Evolutionary conservation across 2,797 vertebrate genomes (phyloP).

Genomic region (Decapterus maruadsi): DNA sequence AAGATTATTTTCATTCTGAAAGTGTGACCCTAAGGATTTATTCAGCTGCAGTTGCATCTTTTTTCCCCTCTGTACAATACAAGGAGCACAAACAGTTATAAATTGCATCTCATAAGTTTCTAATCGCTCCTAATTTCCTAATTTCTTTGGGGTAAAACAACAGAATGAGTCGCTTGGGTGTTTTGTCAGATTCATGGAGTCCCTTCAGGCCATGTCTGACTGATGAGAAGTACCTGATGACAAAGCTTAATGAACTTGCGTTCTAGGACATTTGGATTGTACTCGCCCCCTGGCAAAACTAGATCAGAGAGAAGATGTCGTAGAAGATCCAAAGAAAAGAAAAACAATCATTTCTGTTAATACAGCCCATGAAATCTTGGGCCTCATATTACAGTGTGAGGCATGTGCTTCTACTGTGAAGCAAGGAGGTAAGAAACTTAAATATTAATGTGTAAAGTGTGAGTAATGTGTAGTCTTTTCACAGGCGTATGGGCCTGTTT

Average conservation of each 20-base stretch:
- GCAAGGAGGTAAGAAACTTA: neutral
- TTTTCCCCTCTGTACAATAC: neutral
- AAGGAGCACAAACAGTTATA: neutral
- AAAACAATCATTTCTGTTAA: neutral
- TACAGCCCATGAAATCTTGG: neutral
- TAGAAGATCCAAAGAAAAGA: slow-evolving; percentile 5
- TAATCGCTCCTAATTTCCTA: slow-evolving; percentile 20
- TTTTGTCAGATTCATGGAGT: slow-evolving; percentile 33
- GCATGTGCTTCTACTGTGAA: neutral
- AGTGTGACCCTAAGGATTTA: neutral
- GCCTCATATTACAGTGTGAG: slow-evolving; percentile 15
- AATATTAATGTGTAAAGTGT: slow-evolving; percentile 5
- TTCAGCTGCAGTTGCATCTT: neutral
- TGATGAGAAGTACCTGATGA: slow-evolving; percentile 59
- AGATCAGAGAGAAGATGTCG: slow-evolving; percentile 32
- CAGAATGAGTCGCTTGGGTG: slow-evolving; percentile 8
- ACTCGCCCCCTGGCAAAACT: slow-evolving; percentile 47
- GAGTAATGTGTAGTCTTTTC: neutral
- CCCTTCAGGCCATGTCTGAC: slow-evolving; percentile 57
- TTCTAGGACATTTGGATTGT: slow-evolving; percentile 48
- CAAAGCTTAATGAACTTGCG: slow-evolving; percentile 64
- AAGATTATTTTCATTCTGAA: neutral
- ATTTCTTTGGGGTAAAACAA: slow-evolving; percentile 13
- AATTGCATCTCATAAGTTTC: slow-evolving; percentile 3
- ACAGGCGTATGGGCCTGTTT: slow-evolving; percentile 20